Conservation (phyloP, 2,113 vertebrate species). For the Calidris pygmaea region DNA sequence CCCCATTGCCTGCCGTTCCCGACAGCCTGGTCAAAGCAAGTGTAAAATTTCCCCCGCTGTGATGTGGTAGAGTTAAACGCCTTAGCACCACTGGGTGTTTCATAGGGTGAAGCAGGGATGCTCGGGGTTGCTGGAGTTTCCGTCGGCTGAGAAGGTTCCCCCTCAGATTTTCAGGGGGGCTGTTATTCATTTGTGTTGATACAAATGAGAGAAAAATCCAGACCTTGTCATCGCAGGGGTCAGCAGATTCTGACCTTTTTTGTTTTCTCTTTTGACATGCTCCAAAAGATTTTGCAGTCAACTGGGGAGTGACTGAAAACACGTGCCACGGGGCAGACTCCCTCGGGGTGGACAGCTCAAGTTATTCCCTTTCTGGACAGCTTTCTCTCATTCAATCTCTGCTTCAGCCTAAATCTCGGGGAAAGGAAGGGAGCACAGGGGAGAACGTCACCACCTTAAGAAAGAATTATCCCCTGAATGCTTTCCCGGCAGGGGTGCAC, state of each 20-base stretch:
- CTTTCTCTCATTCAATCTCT: not conserved
- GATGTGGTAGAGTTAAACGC: no score
- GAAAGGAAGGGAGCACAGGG: not conserved
- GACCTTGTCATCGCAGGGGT: not conserved
- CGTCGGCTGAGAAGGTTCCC: not conserved
- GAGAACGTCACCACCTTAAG: not conserved
- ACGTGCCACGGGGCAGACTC: not conserved
- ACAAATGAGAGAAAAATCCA: not conserved
- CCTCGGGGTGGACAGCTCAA: not conserved
- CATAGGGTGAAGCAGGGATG: not conserved
- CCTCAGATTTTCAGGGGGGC: not conserved
- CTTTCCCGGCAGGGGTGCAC: not conserved
- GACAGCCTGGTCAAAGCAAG: not conserved
- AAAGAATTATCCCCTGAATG: not conserved
- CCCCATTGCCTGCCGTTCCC: not conserved
- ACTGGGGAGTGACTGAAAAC: not conserved
- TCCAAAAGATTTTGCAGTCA: not conserved
- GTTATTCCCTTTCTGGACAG: not conserved
- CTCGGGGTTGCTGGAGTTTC: not conserved
- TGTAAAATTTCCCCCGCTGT: not conserved
- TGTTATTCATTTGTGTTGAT: not conserved
- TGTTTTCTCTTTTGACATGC: not conserved
- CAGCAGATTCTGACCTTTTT: not conserved
- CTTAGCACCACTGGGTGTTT: not conserved
- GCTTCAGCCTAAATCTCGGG: not conserved